Evolutionary conservation across 2,888 invertebrate species (phyloP), one percentile per base, ranked within the genome.

Genomic region (Gnatocerus cornutus): DNA sequence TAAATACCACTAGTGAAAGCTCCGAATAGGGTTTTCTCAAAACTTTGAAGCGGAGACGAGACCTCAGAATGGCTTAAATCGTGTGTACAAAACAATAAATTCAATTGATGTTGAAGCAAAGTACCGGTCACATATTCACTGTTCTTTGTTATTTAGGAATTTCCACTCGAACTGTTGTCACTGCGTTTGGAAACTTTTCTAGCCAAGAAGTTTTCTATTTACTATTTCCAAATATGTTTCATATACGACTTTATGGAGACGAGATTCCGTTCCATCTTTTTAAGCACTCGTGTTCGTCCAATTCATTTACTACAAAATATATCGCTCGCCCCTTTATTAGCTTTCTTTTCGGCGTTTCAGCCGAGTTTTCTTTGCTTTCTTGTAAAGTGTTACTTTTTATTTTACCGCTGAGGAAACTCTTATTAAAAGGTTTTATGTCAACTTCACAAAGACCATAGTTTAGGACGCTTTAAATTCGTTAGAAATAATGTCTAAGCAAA

Each of bases 71-170:
- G 39, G 53, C 65, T 71, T 73, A 76, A 76, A 76, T 77, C 74
- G 73, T 66, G 72, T 74, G 76, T 73, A 74, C 76, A 74, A 76
- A 74, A 76, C 77, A 74, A 77, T 76, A 77, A 77, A 77, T 76
- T 71, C 71, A 72, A 76, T 75, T 71, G 74, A 74, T 73, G 76
- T 74, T 74, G 70, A 73, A 73, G 71, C 69, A 70, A 74, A 71
- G 75, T 73, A 62, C 62, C 68, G 62, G 68, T 62, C 55, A 68
- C 75, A 75, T 72, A 73, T 75, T 74, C 63, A 50, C 69, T 58
- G 72, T 72, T 73, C 69, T 71, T 71, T 74, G 76, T 78, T 78
- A 77, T 78, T 78, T 78, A 76, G 74, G 76, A 62, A 77, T 76
- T 78, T 78, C 78, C 78, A 78, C 73, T 77, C 68, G 76, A 76